These are phyloP conservation scores for Melanotus villosus DNA, from an alignment of 2,888 invertebrate genomes.

Conservation along the genomic window DNA sequence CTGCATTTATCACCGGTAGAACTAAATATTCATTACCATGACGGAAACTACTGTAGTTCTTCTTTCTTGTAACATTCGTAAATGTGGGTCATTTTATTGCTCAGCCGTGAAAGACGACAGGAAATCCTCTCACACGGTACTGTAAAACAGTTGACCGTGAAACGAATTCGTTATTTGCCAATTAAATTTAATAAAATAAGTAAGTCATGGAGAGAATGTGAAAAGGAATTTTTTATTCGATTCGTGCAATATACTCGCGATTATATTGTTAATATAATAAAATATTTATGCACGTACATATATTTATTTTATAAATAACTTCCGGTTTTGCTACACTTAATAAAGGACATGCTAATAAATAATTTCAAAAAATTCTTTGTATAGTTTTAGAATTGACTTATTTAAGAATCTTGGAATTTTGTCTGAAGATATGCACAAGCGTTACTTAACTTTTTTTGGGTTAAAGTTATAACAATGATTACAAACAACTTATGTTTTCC, in stretches of 20 bases:
- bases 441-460: too few species aligned
- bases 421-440: too few species aligned
- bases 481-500: too few species aligned
- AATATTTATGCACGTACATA: too few species aligned
- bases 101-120: constrained; percentile 25
- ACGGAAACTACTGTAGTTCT: constrained; percentile 14
- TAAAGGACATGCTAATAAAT: too few species aligned
- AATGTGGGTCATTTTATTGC: constrained; percentile 23
- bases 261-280: too few species aligned
- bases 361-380: too few species aligned
- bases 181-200: constrained; percentile 1
- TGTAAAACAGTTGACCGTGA: constrained; percentile 21
- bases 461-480: too few species aligned
- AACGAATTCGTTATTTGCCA: constrained; percentile 18
- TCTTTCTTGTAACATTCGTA: constrained; percentile 11
- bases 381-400: too few species aligned
- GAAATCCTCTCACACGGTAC: constrained; percentile 20
- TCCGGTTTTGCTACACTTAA: too few species aligned
- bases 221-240: neutral
- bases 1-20: neutral
- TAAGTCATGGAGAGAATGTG: constrained; percentile 1
- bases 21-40: constrained; percentile 2
- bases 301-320: too few species aligned
- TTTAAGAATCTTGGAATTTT: too few species aligned
- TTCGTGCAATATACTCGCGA: neutral